Conservation (phyloP, 2,888 invertebrate species). For the Ennomos erosarius region DNA sequence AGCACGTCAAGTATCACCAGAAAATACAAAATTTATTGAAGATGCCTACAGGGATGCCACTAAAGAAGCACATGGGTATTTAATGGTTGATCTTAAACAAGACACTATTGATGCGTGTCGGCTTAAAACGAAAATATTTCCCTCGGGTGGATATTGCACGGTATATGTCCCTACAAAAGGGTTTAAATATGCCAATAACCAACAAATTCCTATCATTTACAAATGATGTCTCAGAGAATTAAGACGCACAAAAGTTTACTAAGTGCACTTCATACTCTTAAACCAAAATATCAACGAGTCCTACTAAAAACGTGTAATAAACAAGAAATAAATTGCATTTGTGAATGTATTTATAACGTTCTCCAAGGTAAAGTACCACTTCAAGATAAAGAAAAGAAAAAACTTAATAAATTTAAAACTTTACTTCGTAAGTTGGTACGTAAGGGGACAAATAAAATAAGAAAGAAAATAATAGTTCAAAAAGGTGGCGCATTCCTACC, state of each 20-base stretch:
- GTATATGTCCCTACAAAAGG: slow-evolving; percentile 15
- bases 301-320: slow-evolving; percentile 39
- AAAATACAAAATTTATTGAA: slow-evolving; percentile 43
- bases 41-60: slow-evolving; percentile 47
- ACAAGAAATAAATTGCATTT: slow-evolving; percentile 43
- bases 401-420: slow-evolving; percentile 5
- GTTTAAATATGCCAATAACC: slow-evolving; percentile 39
- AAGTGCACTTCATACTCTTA: slow-evolving; percentile 5
- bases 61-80: slow-evolving; percentile 42
- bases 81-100: slow-evolving; percentile 46
- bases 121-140: slow-evolving; percentile 9
- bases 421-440: slow-evolving; percentile 20
- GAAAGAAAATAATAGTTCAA: slow-evolving; percentile 38
- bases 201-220: slow-evolving; percentile 33
- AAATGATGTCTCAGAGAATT: slow-evolving; percentile 36
- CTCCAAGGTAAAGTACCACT: slow-evolving; percentile 12
- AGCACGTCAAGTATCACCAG: slow-evolving; percentile 42
- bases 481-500: slow-evolving; percentile 40
- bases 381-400: slow-evolving; percentile 15
- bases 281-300: slow-evolving; percentile 32
- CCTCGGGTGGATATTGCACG: neutral
- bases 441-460: slow-evolving; percentile 25
- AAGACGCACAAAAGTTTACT: slow-evolving; percentile 15
- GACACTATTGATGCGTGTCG: slow-evolving; percentile 30
- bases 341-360: slow-evolving; percentile 41